Conservation (phyloP, 1,140 invertebrate species). For the Drosophila neocordata region DNA sequence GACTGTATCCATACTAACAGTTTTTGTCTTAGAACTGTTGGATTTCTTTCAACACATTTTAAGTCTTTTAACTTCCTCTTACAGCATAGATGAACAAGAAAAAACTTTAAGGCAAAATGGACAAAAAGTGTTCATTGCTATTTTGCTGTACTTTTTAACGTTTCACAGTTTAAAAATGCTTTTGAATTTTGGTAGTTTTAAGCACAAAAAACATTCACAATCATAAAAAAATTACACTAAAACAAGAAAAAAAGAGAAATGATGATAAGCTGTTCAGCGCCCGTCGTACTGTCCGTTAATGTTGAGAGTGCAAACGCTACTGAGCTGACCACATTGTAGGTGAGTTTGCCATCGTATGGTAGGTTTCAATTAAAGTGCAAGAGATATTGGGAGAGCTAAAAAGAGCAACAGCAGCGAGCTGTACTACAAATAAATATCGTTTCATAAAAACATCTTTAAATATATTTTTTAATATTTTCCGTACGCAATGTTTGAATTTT, state of each 20-base stretch:
- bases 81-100: constrained; percentile 10
- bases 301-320: constrained; percentile 9
- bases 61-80: constrained; percentile 38
- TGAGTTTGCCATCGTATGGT: no score
- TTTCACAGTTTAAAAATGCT: neutral
- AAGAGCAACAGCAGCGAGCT: no score
- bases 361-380: neutral
- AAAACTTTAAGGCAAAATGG: constrained; percentile 46
- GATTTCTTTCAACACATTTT: constrained; percentile 13
- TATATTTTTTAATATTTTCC: no score
- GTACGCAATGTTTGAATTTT: no score
- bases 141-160: neutral
- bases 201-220: constrained; percentile 2
- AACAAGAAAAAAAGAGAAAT: neutral
- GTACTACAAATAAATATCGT: no score
- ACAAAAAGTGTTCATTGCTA: neutral
- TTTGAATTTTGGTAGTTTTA: neutral
- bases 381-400: no score
- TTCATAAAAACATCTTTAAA: no score
- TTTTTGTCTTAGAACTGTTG: constrained; percentile 29
- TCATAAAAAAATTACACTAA: constrained; percentile 1
- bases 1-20: constrained; percentile 69
- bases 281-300: constrained; percentile 12
- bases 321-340: constrained; percentile 3
- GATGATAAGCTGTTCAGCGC: neutral